Conservation (phyloP, 2,113 vertebrate genomes). For the Pluvianellus socialis region DNA sequence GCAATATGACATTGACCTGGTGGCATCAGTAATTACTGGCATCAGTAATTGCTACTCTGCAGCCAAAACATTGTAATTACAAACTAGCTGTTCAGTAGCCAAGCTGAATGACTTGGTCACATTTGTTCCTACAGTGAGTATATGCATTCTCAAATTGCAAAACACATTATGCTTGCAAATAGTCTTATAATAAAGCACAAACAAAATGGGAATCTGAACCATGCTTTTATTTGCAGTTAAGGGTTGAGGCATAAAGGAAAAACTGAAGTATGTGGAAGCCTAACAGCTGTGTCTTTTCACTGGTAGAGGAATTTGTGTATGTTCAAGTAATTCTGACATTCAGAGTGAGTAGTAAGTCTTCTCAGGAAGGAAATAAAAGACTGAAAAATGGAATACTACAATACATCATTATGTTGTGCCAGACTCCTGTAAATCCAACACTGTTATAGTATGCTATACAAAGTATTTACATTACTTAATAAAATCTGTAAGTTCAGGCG, state of each 20-base stretch:
- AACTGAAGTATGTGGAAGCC: neutral
- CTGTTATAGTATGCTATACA: neutral
- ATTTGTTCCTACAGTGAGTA: neutral
- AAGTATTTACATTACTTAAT: neutral
- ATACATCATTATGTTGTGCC: neutral
- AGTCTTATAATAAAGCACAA: neutral
- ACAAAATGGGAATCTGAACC: neutral
- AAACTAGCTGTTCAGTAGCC: neutral
- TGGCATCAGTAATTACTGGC: neutral
- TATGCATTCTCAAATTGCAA: neutral
- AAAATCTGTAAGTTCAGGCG: neutral
- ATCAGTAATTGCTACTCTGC: neutral
- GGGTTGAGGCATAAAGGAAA: neutral
- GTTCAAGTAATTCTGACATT: neutral
- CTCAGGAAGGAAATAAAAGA: neutral
- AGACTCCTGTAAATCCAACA: neutral
- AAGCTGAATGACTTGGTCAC: neutral
- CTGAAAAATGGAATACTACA: neutral
- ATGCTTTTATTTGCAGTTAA: neutral
- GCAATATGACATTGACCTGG: neutral
- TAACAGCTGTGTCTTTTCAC: neutral
- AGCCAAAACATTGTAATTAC: neutral
- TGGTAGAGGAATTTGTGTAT: neutral
- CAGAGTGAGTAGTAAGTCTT: neutral
- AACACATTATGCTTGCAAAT: neutral